phyloP scores from a whole-genome alignment of 2,888 invertebrate genomes.

The Beris morrisii region DNA sequence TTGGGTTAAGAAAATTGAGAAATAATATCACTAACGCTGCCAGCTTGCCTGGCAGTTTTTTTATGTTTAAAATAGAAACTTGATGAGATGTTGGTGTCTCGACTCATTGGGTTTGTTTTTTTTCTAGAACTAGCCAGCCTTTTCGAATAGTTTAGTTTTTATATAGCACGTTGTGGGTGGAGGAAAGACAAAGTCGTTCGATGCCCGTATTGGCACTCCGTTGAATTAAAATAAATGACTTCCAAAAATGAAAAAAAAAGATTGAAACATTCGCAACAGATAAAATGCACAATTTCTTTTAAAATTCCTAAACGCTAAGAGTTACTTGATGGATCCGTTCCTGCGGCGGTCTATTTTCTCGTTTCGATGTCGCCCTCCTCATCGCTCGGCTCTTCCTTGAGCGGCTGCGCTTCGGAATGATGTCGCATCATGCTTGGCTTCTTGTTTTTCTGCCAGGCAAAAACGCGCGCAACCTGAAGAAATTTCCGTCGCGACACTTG shows the following conservation, averaged over 20 bases:
- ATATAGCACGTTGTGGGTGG: conserved; percentile 17
- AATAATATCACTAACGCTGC: conserved; percentile 19
- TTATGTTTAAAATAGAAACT: too few species aligned
- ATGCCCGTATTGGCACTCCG: conserved; percentile 26
- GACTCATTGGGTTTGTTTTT: conserved; percentile 2
- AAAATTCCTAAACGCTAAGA: conserved; percentile 26
- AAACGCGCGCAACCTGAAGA: conserved; percentile 75
- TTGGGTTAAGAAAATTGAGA: conserved; percentile 5
- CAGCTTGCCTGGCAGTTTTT: not conserved
- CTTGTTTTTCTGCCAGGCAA: conserved; percentile 67
- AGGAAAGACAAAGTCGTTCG: conserved; percentile 16
- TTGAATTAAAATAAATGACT: conserved; percentile 16
- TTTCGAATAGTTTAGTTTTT: conserved; percentile 21
- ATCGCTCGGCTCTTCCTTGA: conserved; percentile 66
- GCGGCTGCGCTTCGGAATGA: conserved; percentile 61
- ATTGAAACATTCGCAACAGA: conserved; percentile 17
- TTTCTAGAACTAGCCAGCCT: conserved; percentile 30
- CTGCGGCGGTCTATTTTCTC: conserved; percentile 13
- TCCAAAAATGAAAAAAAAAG: conserved; percentile 2
- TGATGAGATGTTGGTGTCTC: too few species aligned
- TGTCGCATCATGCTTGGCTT: conserved; percentile 54
- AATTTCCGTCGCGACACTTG: conserved; percentile 82
- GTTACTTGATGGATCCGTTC: not conserved
- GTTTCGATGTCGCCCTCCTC: conserved; percentile 56
- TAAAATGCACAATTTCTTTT: conserved; percentile 18